Percentiles rank a stretch among this genome's conserved stretches.
These are phyloP conservation scores for Myotis daubentonii DNA, from an alignment of 2,797 vertebrate species.

Conservation along the genomic window DNA sequence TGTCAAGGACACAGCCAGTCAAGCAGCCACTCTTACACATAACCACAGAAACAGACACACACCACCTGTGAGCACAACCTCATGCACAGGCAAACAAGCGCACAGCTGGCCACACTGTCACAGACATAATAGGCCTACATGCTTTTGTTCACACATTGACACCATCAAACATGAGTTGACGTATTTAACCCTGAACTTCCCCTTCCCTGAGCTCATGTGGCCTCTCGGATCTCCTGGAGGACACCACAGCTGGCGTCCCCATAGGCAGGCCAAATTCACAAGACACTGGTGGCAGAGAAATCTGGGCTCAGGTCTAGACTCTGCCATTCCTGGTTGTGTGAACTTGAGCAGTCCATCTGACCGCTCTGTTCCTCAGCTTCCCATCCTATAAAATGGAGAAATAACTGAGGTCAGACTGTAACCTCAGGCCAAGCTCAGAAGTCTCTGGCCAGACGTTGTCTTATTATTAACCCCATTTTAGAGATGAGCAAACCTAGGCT, in stretches of 20 bases:
- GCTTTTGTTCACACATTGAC: neutral
- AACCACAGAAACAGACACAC: neutral
- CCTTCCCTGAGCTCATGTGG: neutral
- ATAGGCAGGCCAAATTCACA: neutral
- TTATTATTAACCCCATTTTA: constrained; percentile 7
- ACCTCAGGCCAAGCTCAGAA: neutral
- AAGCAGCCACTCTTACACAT: neutral
- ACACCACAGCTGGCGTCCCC: neutral
- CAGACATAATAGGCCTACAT: neutral
- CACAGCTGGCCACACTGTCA: neutral
- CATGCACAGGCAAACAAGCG: fast-evolving
- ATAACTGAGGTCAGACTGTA: neutral
- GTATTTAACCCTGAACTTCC: neutral
- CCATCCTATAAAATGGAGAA: neutral
- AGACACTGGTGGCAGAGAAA: neutral
- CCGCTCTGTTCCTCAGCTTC: neutral
- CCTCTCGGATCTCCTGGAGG: neutral
- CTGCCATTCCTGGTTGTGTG: neutral
- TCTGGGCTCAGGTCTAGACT: neutral
- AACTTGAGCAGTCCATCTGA: neutral
- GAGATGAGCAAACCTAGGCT: neutral
- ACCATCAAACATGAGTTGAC: neutral
- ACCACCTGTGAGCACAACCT: neutral
- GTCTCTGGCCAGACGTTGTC: neutral
- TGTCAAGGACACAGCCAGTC: neutral